Base-by-base conservation (phyloP, 1,140 invertebrate genomes). In the Trichogramma pretiosum region DNA sequence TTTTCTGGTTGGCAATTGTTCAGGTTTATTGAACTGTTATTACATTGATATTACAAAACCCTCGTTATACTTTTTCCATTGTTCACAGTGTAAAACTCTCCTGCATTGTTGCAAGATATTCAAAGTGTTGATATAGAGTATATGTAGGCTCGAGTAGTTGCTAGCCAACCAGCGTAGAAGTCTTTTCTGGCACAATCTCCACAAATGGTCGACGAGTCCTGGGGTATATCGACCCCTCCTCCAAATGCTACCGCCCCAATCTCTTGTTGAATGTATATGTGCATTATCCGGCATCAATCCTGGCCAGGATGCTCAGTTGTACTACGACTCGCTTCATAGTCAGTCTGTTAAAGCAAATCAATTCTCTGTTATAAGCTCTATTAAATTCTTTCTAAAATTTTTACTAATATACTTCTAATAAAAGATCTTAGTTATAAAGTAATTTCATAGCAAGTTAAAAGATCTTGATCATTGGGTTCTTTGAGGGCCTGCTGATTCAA, bases 211-310 rank as follows among this genome's bases (percentile, higher is more conserved):
- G 46, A 49, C 9, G 36, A 33, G 50, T 37, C 46, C 45, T 41
- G 37, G 46, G 46, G 42, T 48, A 51, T 48, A 44, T 52, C 49
- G 42, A 48, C 56, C 61, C 56, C 56, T 60, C 57, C 51, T 59
- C 53, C 55, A 46, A 57, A 50, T n/a, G 42, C 42, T 51, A n/a
- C 45, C 42, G 39, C 38, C 46, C 48, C 45, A 38, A 47, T 23
- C 14, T 34, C 9, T 37, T n/a, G n/a, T n/a, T n/a, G n/a, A n/a
- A 16, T 44, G 18, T 43, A 30, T 46, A 35, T 50, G 42, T 46
- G 37, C 61, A 59, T 61, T 56, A 60, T 56, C 50, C 46, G 40
- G 59, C 63, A 52, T 62, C 64, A 53, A 58, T 67, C 66, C 66
- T 67, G 60, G 56, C 56, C 61, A 69, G 65, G 65, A 69, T 58